Percentiles rank a stretch among this genome's conserved stretches.
Evolutionary conservation across 2,797 vertebrate species (phyloP).

Genomic region (Sebastiscus albofasciatus): DNA sequence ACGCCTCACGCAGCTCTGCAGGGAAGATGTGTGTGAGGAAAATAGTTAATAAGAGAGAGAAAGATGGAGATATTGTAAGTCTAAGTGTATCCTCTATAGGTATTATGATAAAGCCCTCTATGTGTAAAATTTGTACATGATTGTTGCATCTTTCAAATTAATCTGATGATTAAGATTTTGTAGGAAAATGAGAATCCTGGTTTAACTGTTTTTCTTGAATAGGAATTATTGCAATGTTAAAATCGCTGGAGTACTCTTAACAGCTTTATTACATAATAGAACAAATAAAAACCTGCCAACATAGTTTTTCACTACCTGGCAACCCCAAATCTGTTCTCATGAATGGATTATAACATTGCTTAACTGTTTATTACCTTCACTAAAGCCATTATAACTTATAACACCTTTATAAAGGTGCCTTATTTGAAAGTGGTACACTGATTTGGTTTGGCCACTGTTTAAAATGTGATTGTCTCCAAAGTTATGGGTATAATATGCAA

Average conservation of each 20-base stretch:
- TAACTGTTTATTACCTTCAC: neutral
- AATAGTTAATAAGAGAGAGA: neutral
- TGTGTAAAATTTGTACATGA: neutral
- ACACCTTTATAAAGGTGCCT: neutral
- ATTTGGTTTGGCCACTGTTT: neutral
- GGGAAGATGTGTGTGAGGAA: neutral
- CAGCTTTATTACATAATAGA: neutral
- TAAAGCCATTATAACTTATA: neutral
- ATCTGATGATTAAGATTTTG: neutral
- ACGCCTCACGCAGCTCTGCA: conserved; percentile 93
- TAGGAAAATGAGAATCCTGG: neutral
- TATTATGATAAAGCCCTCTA: neutral
- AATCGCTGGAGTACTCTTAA: neutral
- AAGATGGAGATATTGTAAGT: neutral
- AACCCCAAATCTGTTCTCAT: neutral
- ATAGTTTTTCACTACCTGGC: neutral
- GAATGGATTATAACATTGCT: neutral
- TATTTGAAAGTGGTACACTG: neutral
- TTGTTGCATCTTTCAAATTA: neutral
- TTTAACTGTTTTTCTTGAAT: neutral
- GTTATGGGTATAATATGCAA: neutral
- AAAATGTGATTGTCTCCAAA: neutral
- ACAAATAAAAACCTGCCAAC: too few relatives aligned
- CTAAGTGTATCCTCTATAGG: neutral
- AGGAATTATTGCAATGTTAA: neutral